Base-by-base conservation (phyloP, 2,888 invertebrate species). In the Torymus aiolomorphi region DNA sequence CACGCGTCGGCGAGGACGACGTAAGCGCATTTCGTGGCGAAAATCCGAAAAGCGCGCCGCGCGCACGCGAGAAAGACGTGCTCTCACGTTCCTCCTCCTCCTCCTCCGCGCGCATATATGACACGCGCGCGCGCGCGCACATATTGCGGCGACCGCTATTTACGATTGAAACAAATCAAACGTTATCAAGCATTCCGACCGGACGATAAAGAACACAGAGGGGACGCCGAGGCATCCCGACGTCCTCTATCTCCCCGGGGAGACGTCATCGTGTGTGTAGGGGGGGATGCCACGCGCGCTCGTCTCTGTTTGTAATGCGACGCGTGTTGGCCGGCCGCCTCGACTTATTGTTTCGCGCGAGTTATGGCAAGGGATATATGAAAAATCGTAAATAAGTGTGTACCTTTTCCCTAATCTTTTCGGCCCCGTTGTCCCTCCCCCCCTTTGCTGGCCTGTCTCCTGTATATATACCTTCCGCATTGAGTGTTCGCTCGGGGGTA, bases 161-260 rank as follows among this genome's bases (percentile, higher is more conserved):
- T 90, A 90, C 88, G 90, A 89, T 89, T 89, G 88, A 89, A 89
- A 90, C 89, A 90, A 90, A 89, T 90, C 90, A 90, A 90, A 90
- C 85, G 87, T 90, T 90, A 90, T 90, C 90, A 90, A 89, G 89
- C 89, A 90, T 89, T 89, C 90, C 89, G 84, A 83, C 84, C 81
- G 83, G 87, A 84, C 85, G 89, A 90, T 90, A 90, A 90, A 90
- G 89, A 89, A 90, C 87, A 89, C 89, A 89, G 88, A 88, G 85
- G 83, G 85, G 85, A 89, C 88, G 89, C 86, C 84, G 83, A 84
- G 89, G 89, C 84, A 90, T 89, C 87, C 87, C 2, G 24, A 84
- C 84, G 80, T 42, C 42, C 42, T 42, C 42, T 42, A 85, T 86
- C 84, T 85, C 86, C 85, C 82, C 76, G 80, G 82, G 84, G 83